Conservation (phyloP, 2,797 vertebrate genomes). For the Sphenodon punctatus region DNA sequence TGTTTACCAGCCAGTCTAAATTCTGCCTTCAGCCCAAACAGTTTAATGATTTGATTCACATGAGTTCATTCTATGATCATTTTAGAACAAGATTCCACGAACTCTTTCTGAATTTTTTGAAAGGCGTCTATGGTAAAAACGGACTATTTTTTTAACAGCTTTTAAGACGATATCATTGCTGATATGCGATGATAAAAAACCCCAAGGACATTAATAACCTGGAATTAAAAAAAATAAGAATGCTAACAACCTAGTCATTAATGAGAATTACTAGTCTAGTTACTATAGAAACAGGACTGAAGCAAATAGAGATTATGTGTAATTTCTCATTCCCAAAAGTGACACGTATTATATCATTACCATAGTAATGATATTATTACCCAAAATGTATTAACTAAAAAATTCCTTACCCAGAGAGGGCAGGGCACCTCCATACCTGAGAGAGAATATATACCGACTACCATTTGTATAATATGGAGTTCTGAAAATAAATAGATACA, state of each 20-base stretch:
- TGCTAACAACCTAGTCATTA: constrained; percentile 67
- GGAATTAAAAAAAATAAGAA: constrained; percentile 69
- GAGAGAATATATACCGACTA: constrained; percentile 8
- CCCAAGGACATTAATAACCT: constrained; percentile 59
- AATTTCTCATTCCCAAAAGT: constrained; percentile 68
- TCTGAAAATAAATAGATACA: neutral
- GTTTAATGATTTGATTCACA: constrained; percentile 32
- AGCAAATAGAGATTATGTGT: constrained; percentile 67
- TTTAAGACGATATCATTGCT: constrained; percentile 28
- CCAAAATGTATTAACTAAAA: constrained; percentile 44
- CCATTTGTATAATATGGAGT: neutral
- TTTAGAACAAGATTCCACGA: constrained; percentile 34
- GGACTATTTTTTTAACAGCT: constrained; percentile 30
- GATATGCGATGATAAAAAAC: constrained; percentile 41
- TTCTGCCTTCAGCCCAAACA: constrained; percentile 46
- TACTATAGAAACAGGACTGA: constrained; percentile 71
- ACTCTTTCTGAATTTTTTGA: constrained; percentile 12
- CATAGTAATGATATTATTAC: constrained; percentile 69
- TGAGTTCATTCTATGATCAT: constrained; percentile 27
- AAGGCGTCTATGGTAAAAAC: constrained; percentile 21
- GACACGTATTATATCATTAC: constrained; percentile 65
- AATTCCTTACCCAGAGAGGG: constrained; percentile 40
- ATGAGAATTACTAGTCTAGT: constrained; percentile 68
- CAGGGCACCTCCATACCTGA: constrained; percentile 48
- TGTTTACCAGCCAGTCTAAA: constrained; percentile 52